Evolutionary conservation across 92 coral and sea anemone genomes (phyloP).

Genomic region (Phenganax marumi): DNA sequence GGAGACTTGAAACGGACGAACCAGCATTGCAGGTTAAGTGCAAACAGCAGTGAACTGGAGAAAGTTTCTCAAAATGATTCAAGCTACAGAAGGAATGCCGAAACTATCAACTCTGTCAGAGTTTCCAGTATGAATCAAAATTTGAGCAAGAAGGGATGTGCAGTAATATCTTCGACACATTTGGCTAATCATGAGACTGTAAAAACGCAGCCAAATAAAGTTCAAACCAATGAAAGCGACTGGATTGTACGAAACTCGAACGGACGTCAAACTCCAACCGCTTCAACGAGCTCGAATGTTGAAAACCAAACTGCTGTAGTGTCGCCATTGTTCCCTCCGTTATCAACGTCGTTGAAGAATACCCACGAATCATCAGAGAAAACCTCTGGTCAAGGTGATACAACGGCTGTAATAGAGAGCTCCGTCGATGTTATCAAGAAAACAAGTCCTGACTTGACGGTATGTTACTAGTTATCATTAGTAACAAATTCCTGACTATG

Average conservation of each 20-base stretch:
- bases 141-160: neutral
- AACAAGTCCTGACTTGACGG: slow-evolving; percentile 26
- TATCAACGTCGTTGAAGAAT: neutral
- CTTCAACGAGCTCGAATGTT: neutral
- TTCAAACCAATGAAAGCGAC: neutral
- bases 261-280: no score
- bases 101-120: neutral
- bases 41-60: neutral
- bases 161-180: neutral
- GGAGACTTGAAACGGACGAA: neutral
- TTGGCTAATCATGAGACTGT: neutral
- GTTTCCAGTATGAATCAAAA: neutral
- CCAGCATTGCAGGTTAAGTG: neutral
- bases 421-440: neutral
- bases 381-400: neutral
- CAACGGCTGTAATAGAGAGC: neutral
- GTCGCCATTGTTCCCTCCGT: slow-evolving; percentile 25
- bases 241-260: no score
- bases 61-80: neutral
- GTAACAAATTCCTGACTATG: neutral
- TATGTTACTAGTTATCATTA: neutral
- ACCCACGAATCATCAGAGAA: neutral
- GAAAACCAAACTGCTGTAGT: neutral
- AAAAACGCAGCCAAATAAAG: neutral
- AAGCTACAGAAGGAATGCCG: neutral